These are phyloP conservation scores for Dysmachus trigonus DNA, from an alignment of 2,888 invertebrate species.

Conservation along the genomic window DNA sequence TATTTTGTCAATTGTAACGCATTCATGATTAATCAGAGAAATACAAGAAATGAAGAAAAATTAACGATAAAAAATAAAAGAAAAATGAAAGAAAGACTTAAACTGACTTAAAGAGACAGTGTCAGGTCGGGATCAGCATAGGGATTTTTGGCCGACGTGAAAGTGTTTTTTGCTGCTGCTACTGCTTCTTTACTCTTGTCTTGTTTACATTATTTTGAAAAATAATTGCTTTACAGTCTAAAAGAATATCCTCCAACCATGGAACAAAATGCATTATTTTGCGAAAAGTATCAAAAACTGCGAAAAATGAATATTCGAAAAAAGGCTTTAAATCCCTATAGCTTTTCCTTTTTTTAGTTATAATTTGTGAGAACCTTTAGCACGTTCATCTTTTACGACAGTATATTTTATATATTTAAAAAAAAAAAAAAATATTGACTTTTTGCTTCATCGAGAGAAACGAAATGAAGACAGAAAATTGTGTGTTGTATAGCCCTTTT, in stretches of 20 bases:
- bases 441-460: neutral
- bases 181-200: conserved; percentile 30
- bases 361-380: neutral
- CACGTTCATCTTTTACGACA: conserved; percentile 22
- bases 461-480: neutral
- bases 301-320: conserved; percentile 47
- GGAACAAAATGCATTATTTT: conserved; percentile 44
- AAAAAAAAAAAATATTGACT: neutral
- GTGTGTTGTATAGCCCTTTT: neutral
- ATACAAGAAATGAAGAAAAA: conserved; percentile 43
- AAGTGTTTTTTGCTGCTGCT: conserved; percentile 47
- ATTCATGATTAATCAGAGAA: neutral
- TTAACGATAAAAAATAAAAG: conserved; percentile 21
- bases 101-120: conserved; percentile 48
- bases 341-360: conserved; percentile 63
- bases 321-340: conserved; percentile 66
- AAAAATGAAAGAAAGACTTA: conserved; percentile 45
- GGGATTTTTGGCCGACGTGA: conserved; percentile 66
- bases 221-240: conserved; percentile 34
- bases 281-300: conserved; percentile 47
- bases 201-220: conserved; percentile 30
- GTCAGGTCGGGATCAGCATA: conserved; percentile 64
- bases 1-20: neutral
- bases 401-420: neutral
- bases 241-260: conserved; percentile 36